Evolutionary conservation across 1,140 invertebrate genomes (phyloP), one percentile per base, ranked within the genome.

Genomic region (Pomacea maculata): DNA sequence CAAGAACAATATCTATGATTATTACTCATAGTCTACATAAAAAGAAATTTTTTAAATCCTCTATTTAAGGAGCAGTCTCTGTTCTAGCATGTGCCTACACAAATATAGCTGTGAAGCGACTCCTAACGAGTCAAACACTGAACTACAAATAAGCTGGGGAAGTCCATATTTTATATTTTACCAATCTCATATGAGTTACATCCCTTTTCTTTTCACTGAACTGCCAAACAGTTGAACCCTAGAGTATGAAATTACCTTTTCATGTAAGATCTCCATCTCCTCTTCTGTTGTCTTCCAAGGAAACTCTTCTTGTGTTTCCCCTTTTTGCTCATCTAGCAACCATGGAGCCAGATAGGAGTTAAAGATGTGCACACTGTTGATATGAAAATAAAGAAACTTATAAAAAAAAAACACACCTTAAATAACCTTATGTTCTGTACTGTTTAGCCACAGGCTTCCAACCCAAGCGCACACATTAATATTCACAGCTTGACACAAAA

Each of bases 211-310:
- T 45, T 45, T 45, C 34, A 45, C 34, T 45, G 34, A 45, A 45
- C 34, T 45, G 34, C 34, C 34, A 45, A 45, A 45, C 34, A 45
- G 34, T 4, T 45, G 34, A 6, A 45, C 34, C 34, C 34, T 45
- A 6, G 34, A 45, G 3, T 45, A 45, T 61, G 75, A 19, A 68
- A 80, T 73, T 79, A 92, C 92, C 86, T 92, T 97, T 81, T 97
- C 96, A 85, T 95, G 94, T 79, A 97, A 90, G 63, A 94, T 94
- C 55, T 94, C 89, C 75, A 96, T 90, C 91, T 98, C 96, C 8
- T 93, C 92, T 82, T 96, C 94, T 11, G 94, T 94, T 25, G 97
- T 95, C 70, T 91, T 91, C 90, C 89, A 91, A n/a, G 89, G 87
- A 72, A 80, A 88, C 8, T 87, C 76, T 76, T 91, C 88, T 78